These are phyloP conservation scores for Wiebesia pumilae DNA, from an alignment of 1,140 invertebrate genomes.

Conservation along the genomic window DNA sequence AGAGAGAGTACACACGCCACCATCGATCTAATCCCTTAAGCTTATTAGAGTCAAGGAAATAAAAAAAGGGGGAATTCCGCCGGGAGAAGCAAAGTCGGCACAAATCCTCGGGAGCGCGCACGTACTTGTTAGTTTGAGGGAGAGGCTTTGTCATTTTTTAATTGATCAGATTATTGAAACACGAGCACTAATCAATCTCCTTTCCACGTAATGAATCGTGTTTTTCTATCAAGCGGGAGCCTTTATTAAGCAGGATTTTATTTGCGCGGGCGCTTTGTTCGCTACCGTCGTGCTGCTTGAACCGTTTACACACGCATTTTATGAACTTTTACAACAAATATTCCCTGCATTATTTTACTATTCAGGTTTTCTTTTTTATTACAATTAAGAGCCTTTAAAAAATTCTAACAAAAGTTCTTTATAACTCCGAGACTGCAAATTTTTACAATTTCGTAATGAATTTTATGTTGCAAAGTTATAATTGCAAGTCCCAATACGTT, in stretches of 20 bases:
- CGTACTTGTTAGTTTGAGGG: slow-evolving; percentile 40
- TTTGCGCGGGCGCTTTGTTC: neutral
- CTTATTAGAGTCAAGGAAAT: slow-evolving; percentile 66
- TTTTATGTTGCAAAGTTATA: neutral
- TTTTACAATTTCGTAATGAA: neutral
- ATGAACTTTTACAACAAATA: neutral
- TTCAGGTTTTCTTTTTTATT: too few relatives aligned
- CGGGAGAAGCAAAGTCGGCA: slow-evolving; percentile 33
- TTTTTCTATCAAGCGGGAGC: slow-evolving; percentile 7
- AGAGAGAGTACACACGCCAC: slow-evolving; percentile 36
- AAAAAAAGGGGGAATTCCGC: slow-evolving; percentile 48
- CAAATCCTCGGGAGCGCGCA: slow-evolving; percentile 47
- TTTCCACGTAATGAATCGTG: slow-evolving; percentile 50
- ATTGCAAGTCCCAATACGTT: neutral
- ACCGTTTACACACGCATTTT: neutral
- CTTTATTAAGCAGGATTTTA: slow-evolving; percentile 42
- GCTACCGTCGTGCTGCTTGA: neutral
- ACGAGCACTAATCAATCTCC: slow-evolving; percentile 52
- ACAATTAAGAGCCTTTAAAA: too few relatives aligned
- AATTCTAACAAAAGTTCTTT: too few relatives aligned
- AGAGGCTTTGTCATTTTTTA: slow-evolving; percentile 52
- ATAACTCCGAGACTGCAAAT: too few relatives aligned
- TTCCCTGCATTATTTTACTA: too few relatives aligned
- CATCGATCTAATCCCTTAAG: slow-evolving; percentile 70
- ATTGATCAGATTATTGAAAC: slow-evolving; percentile 54